phyloP scores from a whole-genome alignment of 2,888 invertebrate species.

The Chaetoderma sp. region DNA sequence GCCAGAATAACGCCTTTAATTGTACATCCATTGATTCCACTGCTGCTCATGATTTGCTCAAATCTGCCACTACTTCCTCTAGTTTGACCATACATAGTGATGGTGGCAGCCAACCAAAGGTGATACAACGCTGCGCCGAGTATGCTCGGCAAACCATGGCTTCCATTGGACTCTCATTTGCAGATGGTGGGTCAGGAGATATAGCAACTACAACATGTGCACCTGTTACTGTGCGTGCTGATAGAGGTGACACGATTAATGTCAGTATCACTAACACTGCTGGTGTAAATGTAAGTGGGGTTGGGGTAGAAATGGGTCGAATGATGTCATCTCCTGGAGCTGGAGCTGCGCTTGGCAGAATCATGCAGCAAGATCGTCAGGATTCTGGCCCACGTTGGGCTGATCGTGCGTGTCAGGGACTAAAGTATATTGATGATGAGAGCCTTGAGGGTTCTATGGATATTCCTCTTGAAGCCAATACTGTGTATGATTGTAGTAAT shows the following conservation, averaged over 20 bases:
- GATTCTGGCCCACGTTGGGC: slow-evolving; percentile 58
- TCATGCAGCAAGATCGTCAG: slow-evolving; percentile 19
- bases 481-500: slow-evolving; percentile 49
- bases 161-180: not conserved
- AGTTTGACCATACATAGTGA: too few species aligned
- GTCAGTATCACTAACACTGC: too few species aligned
- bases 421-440: slow-evolving; percentile 77
- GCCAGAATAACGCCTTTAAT: slow-evolving; percentile 47
- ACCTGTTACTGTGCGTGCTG: not conserved
- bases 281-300: slow-evolving; percentile 4
- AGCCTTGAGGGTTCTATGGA: slow-evolving; percentile 33
- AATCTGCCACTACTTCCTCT: too few species aligned
- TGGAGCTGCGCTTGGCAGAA: slow-evolving; percentile 8
- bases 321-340: not conserved
- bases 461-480: slow-evolving; percentile 39
- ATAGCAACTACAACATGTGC: not conserved
- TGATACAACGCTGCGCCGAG: slow-evolving; percentile 14
- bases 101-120: slow-evolving; percentile 47
- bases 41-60: slow-evolving; percentile 35
- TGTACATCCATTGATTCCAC: slow-evolving; percentile 18
- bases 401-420: slow-evolving; percentile 64
- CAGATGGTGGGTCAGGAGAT: not conserved
- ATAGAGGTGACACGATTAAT: not conserved
- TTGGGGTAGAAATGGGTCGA: not conserved
- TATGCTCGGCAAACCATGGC: too few species aligned